Conservation (phyloP, 2,888 invertebrate genomes). For the Plemyria rubiginata region DNA sequence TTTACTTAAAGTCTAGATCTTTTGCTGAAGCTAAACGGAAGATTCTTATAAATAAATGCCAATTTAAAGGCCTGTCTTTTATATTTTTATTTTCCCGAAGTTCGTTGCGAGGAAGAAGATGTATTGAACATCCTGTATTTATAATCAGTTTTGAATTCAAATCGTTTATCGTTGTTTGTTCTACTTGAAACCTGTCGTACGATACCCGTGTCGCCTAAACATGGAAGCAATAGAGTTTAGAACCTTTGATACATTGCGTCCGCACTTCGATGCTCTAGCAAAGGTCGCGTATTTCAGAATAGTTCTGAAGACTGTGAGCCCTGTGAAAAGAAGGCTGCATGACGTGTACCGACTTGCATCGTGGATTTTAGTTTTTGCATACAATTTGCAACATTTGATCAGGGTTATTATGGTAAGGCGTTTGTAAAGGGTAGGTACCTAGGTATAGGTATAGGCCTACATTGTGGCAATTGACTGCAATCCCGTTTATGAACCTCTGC, state of each 20-base stretch:
- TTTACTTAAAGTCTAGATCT: not conserved
- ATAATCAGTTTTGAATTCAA: slow-evolving; percentile 1
- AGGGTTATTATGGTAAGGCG: slow-evolving; percentile 61
- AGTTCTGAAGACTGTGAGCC: slow-evolving; percentile 49
- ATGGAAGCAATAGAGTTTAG: slow-evolving; percentile 18
- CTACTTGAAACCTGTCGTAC: slow-evolving; percentile 2
- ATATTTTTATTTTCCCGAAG: not conserved
- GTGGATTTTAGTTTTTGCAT: slow-evolving; percentile 55
- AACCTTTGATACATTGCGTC: slow-evolving; percentile 57
- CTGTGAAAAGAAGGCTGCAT: slow-evolving; percentile 50
- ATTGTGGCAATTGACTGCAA: too few species aligned
- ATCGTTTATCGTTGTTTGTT: slow-evolving; percentile 15
- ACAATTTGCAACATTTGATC: slow-evolving; percentile 69
- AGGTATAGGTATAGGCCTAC: too few species aligned
- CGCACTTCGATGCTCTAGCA: slow-evolving; percentile 66
- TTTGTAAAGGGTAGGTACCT: not conserved
- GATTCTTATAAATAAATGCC: not conserved
- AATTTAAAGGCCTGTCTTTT: not conserved
- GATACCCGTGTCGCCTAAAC: slow-evolving; percentile 3
- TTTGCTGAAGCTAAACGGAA: not conserved
- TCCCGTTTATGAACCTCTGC: too few species aligned
- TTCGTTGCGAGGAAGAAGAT: not conserved
- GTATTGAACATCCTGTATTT: slow-evolving; percentile 13
- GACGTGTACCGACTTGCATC: slow-evolving; percentile 51
- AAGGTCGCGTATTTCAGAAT: slow-evolving; percentile 66